Percentiles rank a stretch among this genome's conserved stretches.
These are phyloP conservation scores for Thalassaphorura encarpata DNA, from an alignment of 1,140 invertebrate species.

Conservation along the genomic window DNA sequence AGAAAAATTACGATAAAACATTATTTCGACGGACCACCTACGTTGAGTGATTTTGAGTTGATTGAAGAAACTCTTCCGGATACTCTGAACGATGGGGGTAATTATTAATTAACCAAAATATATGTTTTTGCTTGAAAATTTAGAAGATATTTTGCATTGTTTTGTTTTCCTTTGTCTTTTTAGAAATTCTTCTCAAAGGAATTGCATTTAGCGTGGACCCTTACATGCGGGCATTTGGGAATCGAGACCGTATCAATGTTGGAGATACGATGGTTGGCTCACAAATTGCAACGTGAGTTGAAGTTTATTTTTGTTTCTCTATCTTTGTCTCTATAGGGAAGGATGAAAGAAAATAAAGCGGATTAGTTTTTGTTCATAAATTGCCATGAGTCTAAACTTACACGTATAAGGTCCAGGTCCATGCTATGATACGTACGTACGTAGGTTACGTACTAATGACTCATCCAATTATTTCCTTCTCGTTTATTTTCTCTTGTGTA, in stretches of 20 bases:
- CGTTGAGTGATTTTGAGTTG: conserved; percentile 22
- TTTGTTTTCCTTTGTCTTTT: conserved; percentile 30
- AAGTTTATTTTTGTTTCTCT: not conserved
- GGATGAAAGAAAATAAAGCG: too few species aligned
- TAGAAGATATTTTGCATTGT: not conserved
- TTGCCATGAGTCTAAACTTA: too few species aligned
- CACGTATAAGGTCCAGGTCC: too few species aligned
- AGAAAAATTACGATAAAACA: conserved; percentile 23
- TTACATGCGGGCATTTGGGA: conserved; percentile 45
- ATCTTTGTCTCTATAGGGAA: too few species aligned
- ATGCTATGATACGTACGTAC: too few species aligned
- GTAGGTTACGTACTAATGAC: too few species aligned
- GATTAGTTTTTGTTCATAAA: too few species aligned
- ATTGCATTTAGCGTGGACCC: conserved; percentile 59
- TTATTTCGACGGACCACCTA: conserved; percentile 22
- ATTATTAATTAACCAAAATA: not conserved
- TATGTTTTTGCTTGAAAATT: not conserved
- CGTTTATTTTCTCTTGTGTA: too few species aligned
- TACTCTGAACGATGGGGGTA: conserved; percentile 22
- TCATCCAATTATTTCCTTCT: too few species aligned
- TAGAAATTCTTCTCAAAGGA: conserved; percentile 55
- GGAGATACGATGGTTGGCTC: conserved; percentile 17
- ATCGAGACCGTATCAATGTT: conserved; percentile 13
- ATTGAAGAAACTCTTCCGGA: conserved; percentile 21
- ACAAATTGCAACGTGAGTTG: conserved; percentile 33